A percentile compares a stretch with the other conserved stretches of the same genome.
phyloP scores from a whole-genome alignment of 2,888 invertebrate species.

The Chalcis sispes region DNA sequence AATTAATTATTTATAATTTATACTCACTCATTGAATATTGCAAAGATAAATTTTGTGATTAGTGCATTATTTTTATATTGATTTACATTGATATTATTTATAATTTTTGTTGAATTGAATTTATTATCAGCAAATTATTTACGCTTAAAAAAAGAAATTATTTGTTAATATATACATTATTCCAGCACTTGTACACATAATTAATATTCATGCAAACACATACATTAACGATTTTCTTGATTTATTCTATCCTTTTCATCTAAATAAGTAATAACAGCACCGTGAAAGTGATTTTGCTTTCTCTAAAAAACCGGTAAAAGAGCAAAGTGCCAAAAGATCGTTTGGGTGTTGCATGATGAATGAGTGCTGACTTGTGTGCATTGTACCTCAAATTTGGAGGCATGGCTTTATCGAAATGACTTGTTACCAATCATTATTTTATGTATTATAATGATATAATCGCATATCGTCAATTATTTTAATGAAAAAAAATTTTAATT shows the following conservation, averaged over 20 bases:
- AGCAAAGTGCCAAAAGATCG: conserved; percentile 56
- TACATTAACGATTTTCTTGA: conserved; percentile 58
- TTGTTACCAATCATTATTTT: conserved; percentile 34
- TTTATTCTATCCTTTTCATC: conserved; percentile 51
- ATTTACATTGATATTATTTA: conserved; percentile 25
- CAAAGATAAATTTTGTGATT: too few relatives aligned
- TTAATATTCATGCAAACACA: conserved; percentile 49
- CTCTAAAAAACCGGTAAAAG: conserved; percentile 55
- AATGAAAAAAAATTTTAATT: neutral
- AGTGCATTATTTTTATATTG: too few relatives aligned
- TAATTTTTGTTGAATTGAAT: conserved; percentile 1
- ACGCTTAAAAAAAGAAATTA: conserved; percentile 59
- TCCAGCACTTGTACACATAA: conserved; percentile 59
- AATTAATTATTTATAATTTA: too few relatives aligned
- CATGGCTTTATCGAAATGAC: conserved; percentile 52
- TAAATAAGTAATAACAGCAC: conserved; percentile 48
- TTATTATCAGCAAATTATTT: conserved; percentile 47
- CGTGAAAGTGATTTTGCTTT: conserved; percentile 56
- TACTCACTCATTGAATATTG: too few relatives aligned
- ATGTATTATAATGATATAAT: neutral
- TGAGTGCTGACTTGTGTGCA: conserved; percentile 64
- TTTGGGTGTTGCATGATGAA: conserved; percentile 68
- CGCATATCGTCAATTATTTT: too few relatives aligned
- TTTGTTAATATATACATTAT: conserved; percentile 59
- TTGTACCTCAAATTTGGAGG: conserved; percentile 62